These are phyloP conservation scores for Piliocolobus tephrosceles DNA, from an alignment of 2,113 vertebrate genomes.

Conservation along the genomic window DNA sequence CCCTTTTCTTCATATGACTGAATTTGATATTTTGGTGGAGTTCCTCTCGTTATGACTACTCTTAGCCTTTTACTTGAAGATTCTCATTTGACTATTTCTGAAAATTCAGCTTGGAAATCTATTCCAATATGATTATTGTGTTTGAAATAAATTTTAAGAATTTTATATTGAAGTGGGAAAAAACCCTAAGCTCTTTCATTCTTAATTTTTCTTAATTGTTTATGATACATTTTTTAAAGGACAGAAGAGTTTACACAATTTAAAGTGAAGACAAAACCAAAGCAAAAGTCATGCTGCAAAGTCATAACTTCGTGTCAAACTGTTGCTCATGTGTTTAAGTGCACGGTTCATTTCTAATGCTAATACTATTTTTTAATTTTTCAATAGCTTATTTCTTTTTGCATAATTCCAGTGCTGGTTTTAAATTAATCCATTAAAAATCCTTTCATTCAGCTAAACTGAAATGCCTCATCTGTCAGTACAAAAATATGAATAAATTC, in stretches of 20 bases:
- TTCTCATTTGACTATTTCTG: not conserved
- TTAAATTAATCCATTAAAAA: constrained; percentile 58
- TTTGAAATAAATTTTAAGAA: not conserved
- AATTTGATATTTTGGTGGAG: constrained; percentile 3
- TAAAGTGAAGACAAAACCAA: constrained; percentile 42
- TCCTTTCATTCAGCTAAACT: constrained; percentile 59
- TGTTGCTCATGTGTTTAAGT: not conserved
- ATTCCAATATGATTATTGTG: not conserved
- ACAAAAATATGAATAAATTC: constrained; percentile 62
- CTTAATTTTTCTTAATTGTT: not conserved
- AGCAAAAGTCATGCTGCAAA: not conserved
- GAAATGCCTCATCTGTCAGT: constrained; percentile 46
- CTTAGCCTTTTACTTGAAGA: constrained; percentile 1
- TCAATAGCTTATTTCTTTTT: constrained; percentile 44
- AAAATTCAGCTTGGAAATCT: constrained; percentile 33
- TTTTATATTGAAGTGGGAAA: not conserved
- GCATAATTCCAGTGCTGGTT: constrained; percentile 4
- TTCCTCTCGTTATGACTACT: not conserved
- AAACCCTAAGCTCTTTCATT: not conserved
- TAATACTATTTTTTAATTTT: constrained; percentile 54
- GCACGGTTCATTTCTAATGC: not conserved
- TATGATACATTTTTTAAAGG: not conserved
- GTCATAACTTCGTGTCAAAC: not conserved
- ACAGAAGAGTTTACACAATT: not conserved
- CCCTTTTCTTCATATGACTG: not conserved